Evolutionary conservation across 2,888 invertebrate species (phyloP), one percentile per base, ranked within the genome.

Genomic region (Cheilosia vulpina): DNA sequence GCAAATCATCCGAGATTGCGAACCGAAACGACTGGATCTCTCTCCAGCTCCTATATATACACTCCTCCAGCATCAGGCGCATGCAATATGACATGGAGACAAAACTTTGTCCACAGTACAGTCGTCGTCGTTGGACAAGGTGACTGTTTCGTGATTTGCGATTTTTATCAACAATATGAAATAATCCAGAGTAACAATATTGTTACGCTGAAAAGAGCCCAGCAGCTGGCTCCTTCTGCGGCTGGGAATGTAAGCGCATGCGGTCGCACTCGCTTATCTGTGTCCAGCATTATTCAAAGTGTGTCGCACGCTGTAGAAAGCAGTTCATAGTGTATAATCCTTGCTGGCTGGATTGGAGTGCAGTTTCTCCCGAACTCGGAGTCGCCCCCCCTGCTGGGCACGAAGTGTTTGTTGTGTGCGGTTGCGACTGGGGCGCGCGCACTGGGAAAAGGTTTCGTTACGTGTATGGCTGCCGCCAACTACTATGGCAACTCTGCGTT

Each of bases 131-230:
- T 65, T 57, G 76, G 76, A 85, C 85, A 80, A 76, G 72, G 85
- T 85, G 85, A 85, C 85, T 85, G 72, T 85, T 85, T 85, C 85
- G 85, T 80, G 85, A 85, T 85, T 85, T 85, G 66, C 81, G 76
- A 85, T 85, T 85, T 72, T 77, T 72, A 85, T 85, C 85, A 81
- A 85, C 85, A 72, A 85, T 85, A 85, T 85, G 81, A 85, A 85
- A 85, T 85, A 85, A 85, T 85, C 85, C 85, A 85, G 85, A 85
- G 80, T 85, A 85, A 85, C 85, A 85, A 85, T 85, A 85, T 85
- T 81, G 85, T 85, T 85, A 85, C 72, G 80, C 81, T 47, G 62
- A 66, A 72, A 55, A 85, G 72, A 47, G 55, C 58, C 66, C 85
- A 24, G 21, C 85, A 85, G 81, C 85, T 85, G 80, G 80, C 81